phyloP scores from a whole-genome alignment of 2,113 vertebrate genomes.

The Hemiscyllium ocellatum region DNA sequence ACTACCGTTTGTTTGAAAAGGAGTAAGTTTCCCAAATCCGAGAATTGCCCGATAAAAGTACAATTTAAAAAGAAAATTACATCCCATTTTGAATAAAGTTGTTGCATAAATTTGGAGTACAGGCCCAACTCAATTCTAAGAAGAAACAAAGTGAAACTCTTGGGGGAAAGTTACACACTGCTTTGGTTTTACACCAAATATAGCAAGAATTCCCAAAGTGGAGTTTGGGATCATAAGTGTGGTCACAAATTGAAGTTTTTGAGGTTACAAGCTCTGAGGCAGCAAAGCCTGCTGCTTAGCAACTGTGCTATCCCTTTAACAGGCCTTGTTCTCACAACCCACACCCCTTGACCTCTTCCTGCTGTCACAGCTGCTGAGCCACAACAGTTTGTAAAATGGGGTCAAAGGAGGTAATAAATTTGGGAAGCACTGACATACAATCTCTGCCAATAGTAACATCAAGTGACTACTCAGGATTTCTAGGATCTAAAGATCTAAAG shows the following conservation, averaged over 20 bases:
- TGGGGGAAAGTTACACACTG: background rate
- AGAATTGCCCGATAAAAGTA: background rate
- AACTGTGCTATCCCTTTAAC: too few species aligned
- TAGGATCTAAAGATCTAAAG: background rate
- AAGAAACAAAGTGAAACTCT: background rate
- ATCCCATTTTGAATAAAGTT: background rate
- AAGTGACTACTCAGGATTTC: background rate
- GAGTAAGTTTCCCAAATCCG: background rate
- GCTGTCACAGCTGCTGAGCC: too few species aligned
- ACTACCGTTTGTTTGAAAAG: background rate
- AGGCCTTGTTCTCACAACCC: too few species aligned
- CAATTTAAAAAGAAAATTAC: background rate
- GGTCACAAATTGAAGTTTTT: too few species aligned
- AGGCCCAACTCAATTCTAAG: background rate
- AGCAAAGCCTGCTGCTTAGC: too few species aligned
- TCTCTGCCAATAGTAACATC: background rate
- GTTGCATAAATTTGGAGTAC: background rate
- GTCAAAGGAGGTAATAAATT: too few species aligned
- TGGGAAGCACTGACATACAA: background rate
- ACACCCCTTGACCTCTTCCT: too few species aligned
- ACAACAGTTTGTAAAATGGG: too few species aligned
- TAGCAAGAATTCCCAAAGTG: too few species aligned
- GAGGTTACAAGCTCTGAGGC: too few species aligned
- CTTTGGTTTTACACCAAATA: background rate
- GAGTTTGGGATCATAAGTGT: too few species aligned